Base-by-base conservation (phyloP, 1,140 invertebrate species). In the Laodelphax striatellus region DNA sequence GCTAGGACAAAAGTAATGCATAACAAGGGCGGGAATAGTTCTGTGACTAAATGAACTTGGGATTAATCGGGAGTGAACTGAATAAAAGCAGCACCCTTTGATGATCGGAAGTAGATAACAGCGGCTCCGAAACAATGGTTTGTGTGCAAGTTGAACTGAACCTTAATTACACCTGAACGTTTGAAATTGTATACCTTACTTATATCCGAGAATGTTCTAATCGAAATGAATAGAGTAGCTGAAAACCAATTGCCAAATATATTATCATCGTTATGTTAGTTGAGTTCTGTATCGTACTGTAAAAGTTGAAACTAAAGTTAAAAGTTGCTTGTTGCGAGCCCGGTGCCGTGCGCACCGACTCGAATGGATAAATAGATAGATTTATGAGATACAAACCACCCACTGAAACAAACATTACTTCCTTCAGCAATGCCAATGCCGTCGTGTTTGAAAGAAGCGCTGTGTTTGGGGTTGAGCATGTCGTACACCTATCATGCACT, bases 81-180 rank as follows among this genome's bases (percentile, higher is more conserved):
- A 60, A 60, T 38, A 60, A 52, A 60, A 60, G 52, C 59, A 60
- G 59, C 59, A 60, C 59, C 59, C 59, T 60, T 60, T 60, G 52
- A 55, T 55, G 59, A 31, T 55, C 46, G 41, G 59, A 54, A 60
- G 41, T 50, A 19, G 46, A 19, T 19, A 50, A 50, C 46, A 50
- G 46, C 46, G 46, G 46, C 46, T 55, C 58, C 59, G 55, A 55
- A 55, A 55, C 38, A 60, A 55, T 34, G 54, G 22, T 55, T 55
- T 60, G 59, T 60, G 59, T 60, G 59, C 59, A 60, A 60, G 44
- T 19, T 24, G 55, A 59, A 54, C 38, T 17, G 21, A 50, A 50
- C 16, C 21, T 50, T 50, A 50, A 50, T 19, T 22, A 22, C 21
- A 50, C 46, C 46, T 50, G 46, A 50, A 50, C 21, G 16, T 50